Percentiles rank a stretch among this genome's conserved stretches.
phyloP scores from a whole-genome alignment of 2,797 vertebrate genomes.

The Argya squamiceps region DNA sequence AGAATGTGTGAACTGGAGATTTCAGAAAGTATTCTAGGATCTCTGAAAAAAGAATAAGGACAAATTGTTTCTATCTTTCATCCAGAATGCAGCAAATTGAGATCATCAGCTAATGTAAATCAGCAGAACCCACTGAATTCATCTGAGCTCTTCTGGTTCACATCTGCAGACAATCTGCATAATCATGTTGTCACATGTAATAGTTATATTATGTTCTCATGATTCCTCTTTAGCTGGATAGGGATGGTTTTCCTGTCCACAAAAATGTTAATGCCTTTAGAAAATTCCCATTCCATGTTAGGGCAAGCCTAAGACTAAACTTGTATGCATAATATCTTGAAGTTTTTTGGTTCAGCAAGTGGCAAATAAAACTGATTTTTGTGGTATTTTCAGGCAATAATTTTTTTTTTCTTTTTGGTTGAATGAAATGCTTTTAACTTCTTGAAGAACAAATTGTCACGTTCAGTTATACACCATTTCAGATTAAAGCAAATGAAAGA shows the following conservation, averaged over 20 bases:
- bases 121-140: neutral
- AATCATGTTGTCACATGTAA: slow-evolving; percentile 11
- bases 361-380: neutral
- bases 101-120: neutral
- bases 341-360: neutral
- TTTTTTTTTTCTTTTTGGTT: neutral
- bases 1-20: neutral
- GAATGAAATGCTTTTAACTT: neutral
- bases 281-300: neutral
- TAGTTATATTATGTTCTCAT: neutral
- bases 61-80: slow-evolving; percentile 6
- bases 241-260: slow-evolving; percentile 15
- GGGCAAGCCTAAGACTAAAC: neutral
- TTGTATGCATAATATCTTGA: neutral
- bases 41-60: neutral
- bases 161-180: slow-evolving; percentile 34
- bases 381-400: neutral
- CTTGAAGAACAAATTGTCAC: neutral
- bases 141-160: neutral
- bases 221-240: neutral
- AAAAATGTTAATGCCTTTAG: slow-evolving; percentile 8
- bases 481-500: neutral
- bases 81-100: neutral
- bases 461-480: neutral
- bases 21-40: neutral